Conservation (phyloP, 2,888 invertebrate species). For the Cordilura impudica region DNA sequence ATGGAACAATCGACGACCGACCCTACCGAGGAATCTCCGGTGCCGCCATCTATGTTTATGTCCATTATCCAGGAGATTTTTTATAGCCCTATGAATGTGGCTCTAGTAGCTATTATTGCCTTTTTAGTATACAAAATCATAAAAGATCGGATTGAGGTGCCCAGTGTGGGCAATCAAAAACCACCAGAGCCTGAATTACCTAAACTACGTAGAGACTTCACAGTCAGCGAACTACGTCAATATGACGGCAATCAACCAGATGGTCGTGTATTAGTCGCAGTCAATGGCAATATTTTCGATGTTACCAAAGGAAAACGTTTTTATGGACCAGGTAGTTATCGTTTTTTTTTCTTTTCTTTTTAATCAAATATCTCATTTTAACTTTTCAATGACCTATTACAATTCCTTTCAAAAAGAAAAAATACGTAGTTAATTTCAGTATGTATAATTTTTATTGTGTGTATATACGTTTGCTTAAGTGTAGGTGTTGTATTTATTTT, state of each 20-base stretch:
- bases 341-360: neutral
- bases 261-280: constrained; percentile 92
- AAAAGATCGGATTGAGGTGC: constrained; percentile 79
- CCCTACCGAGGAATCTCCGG: constrained; percentile 43
- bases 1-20: constrained; percentile 40
- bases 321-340: constrained; percentile 91
- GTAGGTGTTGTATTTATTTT: neutral
- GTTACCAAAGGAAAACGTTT: constrained; percentile 93
- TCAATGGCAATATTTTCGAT: constrained; percentile 97
- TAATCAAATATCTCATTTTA: too few relatives aligned
- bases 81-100: constrained; percentile 85
- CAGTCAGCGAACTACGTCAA: constrained; percentile 89
- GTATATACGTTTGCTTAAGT: neutral
- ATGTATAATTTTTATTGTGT: neutral
- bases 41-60: constrained; percentile 63
- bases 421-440: neutral
- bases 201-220: constrained; percentile 93
- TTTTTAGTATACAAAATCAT: constrained; percentile 87
- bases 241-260: constrained; percentile 93
- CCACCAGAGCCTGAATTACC: constrained; percentile 83
- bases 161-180: constrained; percentile 69
- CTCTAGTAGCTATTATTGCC: constrained; percentile 83
- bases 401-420: neutral
- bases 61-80: constrained; percentile 81
- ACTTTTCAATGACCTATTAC: neutral